Percentiles rank a stretch among this genome's conserved stretches.
phyloP scores from a whole-genome alignment of 1,140 invertebrate species.

The Drosophila guanche region DNA sequence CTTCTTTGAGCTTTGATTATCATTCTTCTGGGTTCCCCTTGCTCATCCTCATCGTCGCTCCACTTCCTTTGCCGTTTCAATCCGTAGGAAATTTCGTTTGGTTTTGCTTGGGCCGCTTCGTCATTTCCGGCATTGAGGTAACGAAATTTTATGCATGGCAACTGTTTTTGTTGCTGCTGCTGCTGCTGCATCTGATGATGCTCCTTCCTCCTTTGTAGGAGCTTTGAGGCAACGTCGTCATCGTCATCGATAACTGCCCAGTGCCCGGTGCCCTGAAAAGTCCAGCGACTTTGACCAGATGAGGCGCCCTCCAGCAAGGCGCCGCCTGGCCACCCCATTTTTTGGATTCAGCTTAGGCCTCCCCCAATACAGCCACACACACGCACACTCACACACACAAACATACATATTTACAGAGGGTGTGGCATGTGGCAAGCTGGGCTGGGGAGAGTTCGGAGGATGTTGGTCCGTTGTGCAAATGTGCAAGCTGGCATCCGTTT shows the following conservation, averaged over 20 bases:
- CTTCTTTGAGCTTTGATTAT: slow-evolving; percentile 34
- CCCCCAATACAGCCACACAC: slow-evolving; percentile 14
- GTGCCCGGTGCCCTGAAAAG: slow-evolving; percentile 26
- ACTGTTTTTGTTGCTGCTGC: slow-evolving; percentile 51
- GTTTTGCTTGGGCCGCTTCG: slow-evolving; percentile 45
- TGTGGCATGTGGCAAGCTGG: background rate
- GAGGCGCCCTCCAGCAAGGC: slow-evolving; percentile 54
- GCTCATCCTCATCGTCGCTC: background rate
- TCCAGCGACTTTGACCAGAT: slow-evolving; percentile 66
- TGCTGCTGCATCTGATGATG: slow-evolving; percentile 20
- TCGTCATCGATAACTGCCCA: slow-evolving; percentile 69
- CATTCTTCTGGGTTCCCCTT: slow-evolving; percentile 19
- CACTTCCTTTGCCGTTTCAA: slow-evolving; percentile 22
- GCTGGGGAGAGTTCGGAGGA: slow-evolving; percentile 7
- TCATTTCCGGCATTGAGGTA: slow-evolving; percentile 77
- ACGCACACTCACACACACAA: slow-evolving; percentile 18
- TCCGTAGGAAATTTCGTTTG: slow-evolving; percentile 54
- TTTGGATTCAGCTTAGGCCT: slow-evolving; percentile 49
- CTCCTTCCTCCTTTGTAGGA: slow-evolving; percentile 9
- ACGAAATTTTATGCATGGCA: slow-evolving; percentile 77
- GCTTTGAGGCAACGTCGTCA: slow-evolving; percentile 56
- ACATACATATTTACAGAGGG: background rate
- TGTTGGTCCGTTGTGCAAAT: slow-evolving; percentile 72
- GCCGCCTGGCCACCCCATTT: slow-evolving; percentile 11
- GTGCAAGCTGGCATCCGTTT: slow-evolving; percentile 80